Evolutionary conservation across 1,140 invertebrate species (phyloP).

Genomic region (Ostrea edulis): DNA sequence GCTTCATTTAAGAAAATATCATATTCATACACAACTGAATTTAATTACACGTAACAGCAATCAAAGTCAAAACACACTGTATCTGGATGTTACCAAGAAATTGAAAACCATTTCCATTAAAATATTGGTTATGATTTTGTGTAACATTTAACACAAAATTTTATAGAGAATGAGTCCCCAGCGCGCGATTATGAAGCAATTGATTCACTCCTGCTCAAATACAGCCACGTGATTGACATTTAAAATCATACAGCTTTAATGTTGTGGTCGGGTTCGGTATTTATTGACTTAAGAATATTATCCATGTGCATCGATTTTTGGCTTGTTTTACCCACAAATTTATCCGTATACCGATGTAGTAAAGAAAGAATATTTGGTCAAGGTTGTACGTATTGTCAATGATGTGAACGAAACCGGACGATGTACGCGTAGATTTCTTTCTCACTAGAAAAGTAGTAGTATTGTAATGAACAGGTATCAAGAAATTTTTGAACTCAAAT

Average conservation of each 20-base stretch:
- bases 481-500: no score
- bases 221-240: background rate
- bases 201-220: background rate
- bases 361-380: background rate
- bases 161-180: background rate
- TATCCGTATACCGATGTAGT: background rate
- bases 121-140: no score
- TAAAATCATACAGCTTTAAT: slow-evolving; percentile 11
- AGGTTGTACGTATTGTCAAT: background rate
- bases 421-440: no score
- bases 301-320: background rate
- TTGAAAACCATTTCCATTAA: no score
- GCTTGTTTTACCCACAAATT: background rate
- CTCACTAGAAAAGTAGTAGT: no score
- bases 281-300: background rate
- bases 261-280: background rate
- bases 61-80: no score
- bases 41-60: no score
- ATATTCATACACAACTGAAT: no score
- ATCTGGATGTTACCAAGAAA: no score
- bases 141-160: background rate
- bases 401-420: background rate
- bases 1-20: no score
- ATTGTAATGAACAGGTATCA: no score
- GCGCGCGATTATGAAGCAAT: background rate